Evolutionary conservation across 2,888 invertebrate species (phyloP).

Genomic region (Hofmannophila pseudospretella): DNA sequence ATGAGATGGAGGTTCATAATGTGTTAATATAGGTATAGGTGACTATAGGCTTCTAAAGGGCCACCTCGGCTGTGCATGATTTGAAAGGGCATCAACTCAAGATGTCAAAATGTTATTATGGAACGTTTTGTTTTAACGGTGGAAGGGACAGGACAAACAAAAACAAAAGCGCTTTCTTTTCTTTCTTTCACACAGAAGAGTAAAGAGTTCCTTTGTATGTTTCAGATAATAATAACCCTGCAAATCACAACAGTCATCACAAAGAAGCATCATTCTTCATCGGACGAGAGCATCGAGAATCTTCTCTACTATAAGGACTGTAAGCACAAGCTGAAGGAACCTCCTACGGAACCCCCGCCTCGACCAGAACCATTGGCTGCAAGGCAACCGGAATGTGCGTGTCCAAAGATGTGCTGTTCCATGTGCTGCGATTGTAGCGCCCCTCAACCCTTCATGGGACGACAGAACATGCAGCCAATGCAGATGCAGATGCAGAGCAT

Average conservation of each 20-base stretch:
- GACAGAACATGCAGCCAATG: conserved; percentile 23
- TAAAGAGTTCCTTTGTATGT: no score
- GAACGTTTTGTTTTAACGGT: no score
- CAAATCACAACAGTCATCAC: conserved; percentile 30
- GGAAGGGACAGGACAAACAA: no score
- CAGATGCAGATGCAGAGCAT: conserved; percentile 9
- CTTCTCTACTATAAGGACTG: conserved; percentile 61
- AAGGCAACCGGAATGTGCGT: conserved; percentile 29
- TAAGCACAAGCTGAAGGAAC: conserved; percentile 30
- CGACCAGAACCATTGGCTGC: not conserved
- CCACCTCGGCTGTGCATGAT: no score
- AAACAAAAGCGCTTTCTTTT: no score
- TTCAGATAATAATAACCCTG: conserved; percentile 43
- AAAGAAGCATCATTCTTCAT: conserved; percentile 26
- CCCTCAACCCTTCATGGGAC: conserved; percentile 12
- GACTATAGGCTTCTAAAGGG: no score
- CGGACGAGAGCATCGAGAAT: conserved; percentile 63
- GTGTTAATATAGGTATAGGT: no score
- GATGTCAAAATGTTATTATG: no score
- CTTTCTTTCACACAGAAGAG: no score
- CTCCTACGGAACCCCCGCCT: not conserved
- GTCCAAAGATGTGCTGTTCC: conserved; percentile 59
- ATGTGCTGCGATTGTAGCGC: conserved; percentile 48
- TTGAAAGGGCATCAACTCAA: no score
- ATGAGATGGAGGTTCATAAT: no score